A percentile compares a stretch with the other conserved stretches of the same genome.
phyloP scores from a whole-genome alignment of 2,888 invertebrate genomes.

The Willowsia nigromaculata region DNA sequence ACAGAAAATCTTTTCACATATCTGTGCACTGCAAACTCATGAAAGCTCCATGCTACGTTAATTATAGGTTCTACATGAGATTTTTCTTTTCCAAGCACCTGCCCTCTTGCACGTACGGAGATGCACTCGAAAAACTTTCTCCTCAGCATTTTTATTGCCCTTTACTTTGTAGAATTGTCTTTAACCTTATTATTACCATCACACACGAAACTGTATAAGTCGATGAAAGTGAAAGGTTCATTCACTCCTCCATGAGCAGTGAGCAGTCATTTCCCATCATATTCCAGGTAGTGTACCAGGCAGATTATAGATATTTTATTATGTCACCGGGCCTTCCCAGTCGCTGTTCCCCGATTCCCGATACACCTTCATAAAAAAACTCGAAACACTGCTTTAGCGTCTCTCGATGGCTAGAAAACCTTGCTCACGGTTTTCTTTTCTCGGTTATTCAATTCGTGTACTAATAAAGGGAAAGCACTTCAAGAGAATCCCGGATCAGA shows the following conservation, averaged over 20 bases:
- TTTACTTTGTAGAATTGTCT: not conserved
- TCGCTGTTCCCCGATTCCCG: not conserved
- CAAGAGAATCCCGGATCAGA: conserved; percentile 8
- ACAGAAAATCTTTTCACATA: too few species aligned
- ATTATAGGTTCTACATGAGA: too few species aligned
- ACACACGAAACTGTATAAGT: not conserved
- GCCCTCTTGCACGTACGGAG: not conserved
- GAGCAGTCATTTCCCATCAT: not conserved
- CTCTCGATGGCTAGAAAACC: not conserved
- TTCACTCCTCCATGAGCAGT: not conserved
- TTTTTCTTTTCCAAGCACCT: too few species aligned
- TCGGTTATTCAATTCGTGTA: conserved; percentile 25
- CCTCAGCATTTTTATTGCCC: not conserved
- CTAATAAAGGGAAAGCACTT: conserved; percentile 27
- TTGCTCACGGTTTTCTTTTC: not conserved
- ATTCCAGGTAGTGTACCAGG: not conserved
- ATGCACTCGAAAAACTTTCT: conserved; percentile 13
- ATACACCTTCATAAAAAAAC: not conserved
- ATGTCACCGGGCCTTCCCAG: not conserved
- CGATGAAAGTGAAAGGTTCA: conserved; percentile 17
- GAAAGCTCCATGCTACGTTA: not conserved
- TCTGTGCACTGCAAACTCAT: not conserved
- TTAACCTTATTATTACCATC: not conserved
- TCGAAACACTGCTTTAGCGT: not conserved
- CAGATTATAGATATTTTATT: conserved; percentile 6